Base-by-base conservation (phyloP, 1,140 invertebrate genomes). In the Zaprionus kolodkinae region DNA sequence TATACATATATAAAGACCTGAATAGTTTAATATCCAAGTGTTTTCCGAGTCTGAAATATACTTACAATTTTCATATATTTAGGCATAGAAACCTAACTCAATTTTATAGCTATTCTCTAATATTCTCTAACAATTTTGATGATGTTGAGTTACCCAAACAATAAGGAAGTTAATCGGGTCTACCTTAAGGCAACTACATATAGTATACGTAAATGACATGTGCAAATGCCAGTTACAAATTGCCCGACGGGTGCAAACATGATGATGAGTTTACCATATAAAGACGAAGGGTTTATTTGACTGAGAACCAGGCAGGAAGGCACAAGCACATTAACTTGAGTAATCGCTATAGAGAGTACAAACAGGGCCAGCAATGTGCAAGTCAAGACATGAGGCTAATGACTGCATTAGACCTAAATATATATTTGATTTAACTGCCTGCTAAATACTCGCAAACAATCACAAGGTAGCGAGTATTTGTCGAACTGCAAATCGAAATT, bases 201-300 rank as follows among this genome's bases (percentile, higher is more conserved):
- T 45, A 27, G 45, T 60, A 38, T 45, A 27, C 11, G 59, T 33
- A 56, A 63, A 57, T 74, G 71, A 73, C 71, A 73, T 73, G 64
- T 73, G 45, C 36, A 45, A 40, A 33, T 25, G 45, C 45, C 45
- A 50, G 45, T 50, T 21, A 27, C 56, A 72, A 72, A 72, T 67
- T 36, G 48, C 45, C 54, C 50, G 7, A n/a, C 45, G 27, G 65
- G 40, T 65, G 62, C 60, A 64, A 52, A 72, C 77, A 79, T 48
- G 79, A 79, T 48, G 79, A 62, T 74, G 43, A 73, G 60, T 62
- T 25, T 38, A 76, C 66, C 25, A 38, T n/a, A 10, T 56, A 69
- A 63, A 74, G 40, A 45, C 40, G n/a, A 45, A 45, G 66, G 72
- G 57, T 62, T 74, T 69, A 43, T 73, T 73, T 73, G 65, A 62